Conservation (phyloP, 1,140 invertebrate species). For the Charaxes varanes region DNA sequence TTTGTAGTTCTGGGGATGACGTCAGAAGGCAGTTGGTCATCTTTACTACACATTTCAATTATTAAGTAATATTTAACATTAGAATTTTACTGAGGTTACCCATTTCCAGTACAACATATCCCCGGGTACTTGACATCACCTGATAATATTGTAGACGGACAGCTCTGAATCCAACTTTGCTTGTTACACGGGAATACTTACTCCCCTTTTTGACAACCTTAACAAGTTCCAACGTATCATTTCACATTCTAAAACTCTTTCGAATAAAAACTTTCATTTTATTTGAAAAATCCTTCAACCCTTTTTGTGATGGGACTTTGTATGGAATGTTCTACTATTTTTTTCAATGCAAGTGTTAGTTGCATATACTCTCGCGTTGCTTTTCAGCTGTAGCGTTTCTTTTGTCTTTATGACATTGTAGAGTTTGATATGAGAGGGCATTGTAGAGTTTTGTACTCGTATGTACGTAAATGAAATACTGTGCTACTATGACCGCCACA, state of each 20-base stretch:
- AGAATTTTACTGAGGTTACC: no score
- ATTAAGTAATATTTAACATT: no score
- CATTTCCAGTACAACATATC: slow-evolving; percentile 1
- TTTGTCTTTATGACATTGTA: no score
- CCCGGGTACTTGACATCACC: slow-evolving; percentile 6
- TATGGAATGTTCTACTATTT: background rate
- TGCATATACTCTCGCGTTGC: background rate
- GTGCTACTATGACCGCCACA: no score
- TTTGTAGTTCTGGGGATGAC: no score
- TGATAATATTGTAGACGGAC: slow-evolving; percentile 29
- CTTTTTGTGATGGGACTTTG: no score
- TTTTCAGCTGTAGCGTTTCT: no score
- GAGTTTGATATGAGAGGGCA: no score
- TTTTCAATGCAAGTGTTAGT: background rate
- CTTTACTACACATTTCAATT: no score
- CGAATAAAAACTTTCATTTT: slow-evolving; percentile 19
- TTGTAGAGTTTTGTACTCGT: no score
- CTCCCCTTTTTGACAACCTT: slow-evolving; percentile 21
- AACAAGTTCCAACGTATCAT: slow-evolving; percentile 29
- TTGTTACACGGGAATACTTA: slow-evolving; percentile 31
- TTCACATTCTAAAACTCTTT: slow-evolving; percentile 22
- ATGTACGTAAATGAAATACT: no score
- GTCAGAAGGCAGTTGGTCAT: no score
- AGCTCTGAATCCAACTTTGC: slow-evolving; percentile 32
- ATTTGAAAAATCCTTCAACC: slow-evolving; percentile 9